phyloP scores from a whole-genome alignment of 2,797 vertebrate genomes.

The Gallirallus australis region DNA sequence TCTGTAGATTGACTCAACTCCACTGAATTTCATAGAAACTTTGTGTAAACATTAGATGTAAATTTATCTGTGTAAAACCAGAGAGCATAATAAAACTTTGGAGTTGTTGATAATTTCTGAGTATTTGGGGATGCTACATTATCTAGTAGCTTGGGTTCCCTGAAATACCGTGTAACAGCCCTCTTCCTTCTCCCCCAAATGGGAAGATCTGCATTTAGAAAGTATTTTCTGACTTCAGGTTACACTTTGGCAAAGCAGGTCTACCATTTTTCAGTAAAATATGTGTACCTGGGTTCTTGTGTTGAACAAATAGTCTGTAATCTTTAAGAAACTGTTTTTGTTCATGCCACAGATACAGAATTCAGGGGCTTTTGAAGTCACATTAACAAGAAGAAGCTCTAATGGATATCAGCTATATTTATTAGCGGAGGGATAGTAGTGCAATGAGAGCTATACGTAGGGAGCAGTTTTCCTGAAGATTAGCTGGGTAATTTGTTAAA shows the following conservation, averaged over 20 bases:
- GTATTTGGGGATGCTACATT: neutral
- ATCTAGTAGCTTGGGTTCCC: neutral
- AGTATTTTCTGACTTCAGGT: neutral
- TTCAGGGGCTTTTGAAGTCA: neutral
- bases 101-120: neutral
- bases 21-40: neutral
- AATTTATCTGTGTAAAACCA: neutral
- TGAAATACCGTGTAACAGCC: neutral
- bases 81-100: neutral
- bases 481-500: neutral
- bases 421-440: neutral
- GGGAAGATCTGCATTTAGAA: neutral
- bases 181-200: neutral
- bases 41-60: neutral
- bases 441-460: neutral
- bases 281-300: neutral
- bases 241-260: neutral
- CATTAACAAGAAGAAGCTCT: neutral
- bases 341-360: neutral
- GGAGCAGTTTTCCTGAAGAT: neutral
- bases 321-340: neutral
- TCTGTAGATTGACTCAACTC: neutral
- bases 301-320: neutral
- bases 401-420: neutral
- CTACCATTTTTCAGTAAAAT: neutral